Conservation (phyloP, 2,797 vertebrate genomes). For the Manis pentadactyla region DNA sequence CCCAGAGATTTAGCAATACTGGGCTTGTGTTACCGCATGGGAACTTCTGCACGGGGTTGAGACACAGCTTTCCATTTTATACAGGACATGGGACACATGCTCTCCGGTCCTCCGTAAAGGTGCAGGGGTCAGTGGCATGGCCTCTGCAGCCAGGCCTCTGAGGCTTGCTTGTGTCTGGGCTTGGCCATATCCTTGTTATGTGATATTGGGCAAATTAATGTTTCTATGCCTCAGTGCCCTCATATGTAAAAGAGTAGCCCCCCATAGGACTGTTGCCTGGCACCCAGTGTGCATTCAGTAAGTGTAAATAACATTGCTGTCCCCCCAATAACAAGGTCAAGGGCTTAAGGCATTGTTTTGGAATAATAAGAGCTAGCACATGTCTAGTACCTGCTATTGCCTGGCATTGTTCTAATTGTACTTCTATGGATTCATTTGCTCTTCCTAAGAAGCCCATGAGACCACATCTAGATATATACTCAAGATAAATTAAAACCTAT, state of each 20-base stretch:
- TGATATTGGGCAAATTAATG: neutral
- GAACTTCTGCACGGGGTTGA: neutral
- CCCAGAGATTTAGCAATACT: neutral
- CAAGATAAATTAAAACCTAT: neutral
- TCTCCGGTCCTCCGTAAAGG: neutral
- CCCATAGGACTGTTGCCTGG: neutral
- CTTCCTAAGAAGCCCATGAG: neutral
- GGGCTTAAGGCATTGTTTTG: neutral
- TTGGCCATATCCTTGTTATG: neutral
- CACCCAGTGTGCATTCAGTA: neutral
- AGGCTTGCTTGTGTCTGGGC: neutral
- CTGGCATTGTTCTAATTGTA: neutral
- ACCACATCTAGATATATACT: neutral
- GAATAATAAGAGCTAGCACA: neutral
- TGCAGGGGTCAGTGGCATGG: rapidly evolving
- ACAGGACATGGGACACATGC: neutral
- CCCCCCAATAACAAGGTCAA: neutral
- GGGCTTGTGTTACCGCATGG: rapidly evolving
- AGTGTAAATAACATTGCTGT: neutral
- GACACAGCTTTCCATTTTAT: neutral
- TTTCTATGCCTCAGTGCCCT: neutral
- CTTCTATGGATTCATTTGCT: neutral
- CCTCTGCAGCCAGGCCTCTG: neutral
- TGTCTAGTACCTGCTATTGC: rapidly evolving
- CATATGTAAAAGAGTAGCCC: neutral